Conservation (phyloP, 2,113 vertebrate species). For the Prolemur simus region DNA sequence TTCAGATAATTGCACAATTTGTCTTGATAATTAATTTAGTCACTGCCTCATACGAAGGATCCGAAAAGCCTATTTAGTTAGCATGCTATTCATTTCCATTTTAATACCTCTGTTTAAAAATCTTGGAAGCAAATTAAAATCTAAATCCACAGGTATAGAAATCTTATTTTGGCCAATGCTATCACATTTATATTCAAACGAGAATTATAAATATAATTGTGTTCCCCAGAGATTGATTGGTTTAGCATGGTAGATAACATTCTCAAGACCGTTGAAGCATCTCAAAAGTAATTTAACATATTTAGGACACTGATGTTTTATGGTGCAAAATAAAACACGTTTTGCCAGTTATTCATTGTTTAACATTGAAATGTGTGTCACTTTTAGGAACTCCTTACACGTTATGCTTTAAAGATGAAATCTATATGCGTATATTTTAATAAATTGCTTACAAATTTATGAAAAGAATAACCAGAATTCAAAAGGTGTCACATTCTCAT, state of each 20-base stretch:
- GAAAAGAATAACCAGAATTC: conserved; percentile 53
- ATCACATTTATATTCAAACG: conserved; percentile 48
- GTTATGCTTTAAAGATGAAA: conserved; percentile 11
- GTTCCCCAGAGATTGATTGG: background rate
- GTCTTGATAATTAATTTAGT: background rate
- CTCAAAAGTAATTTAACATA: conserved; percentile 41
- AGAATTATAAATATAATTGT: conserved; percentile 40
- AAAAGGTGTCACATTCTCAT: background rate
- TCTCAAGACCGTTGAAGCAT: conserved; percentile 17
- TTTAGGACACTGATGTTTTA: conserved; percentile 33
- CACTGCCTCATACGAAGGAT: background rate
- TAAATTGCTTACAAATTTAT: conserved; percentile 5
- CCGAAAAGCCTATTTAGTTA: background rate
- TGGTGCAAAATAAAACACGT: conserved; percentile 44
- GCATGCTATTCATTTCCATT: background rate
- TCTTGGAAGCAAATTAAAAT: conserved; percentile 27
- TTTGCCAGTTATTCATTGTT: conserved; percentile 19
- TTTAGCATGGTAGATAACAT: conserved; percentile 24
- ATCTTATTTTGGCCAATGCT: conserved; percentile 13
- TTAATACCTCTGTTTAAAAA: conserved; percentile 12
- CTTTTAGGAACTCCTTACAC: conserved; percentile 14
- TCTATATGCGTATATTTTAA: conserved; percentile 5
- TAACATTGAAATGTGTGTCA: background rate
- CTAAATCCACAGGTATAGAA: background rate
- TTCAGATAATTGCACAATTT: background rate